These are phyloP conservation scores for Tragelaphus imberbis DNA, from an alignment of 2,113 vertebrate species.

Conservation along the genomic window DNA sequence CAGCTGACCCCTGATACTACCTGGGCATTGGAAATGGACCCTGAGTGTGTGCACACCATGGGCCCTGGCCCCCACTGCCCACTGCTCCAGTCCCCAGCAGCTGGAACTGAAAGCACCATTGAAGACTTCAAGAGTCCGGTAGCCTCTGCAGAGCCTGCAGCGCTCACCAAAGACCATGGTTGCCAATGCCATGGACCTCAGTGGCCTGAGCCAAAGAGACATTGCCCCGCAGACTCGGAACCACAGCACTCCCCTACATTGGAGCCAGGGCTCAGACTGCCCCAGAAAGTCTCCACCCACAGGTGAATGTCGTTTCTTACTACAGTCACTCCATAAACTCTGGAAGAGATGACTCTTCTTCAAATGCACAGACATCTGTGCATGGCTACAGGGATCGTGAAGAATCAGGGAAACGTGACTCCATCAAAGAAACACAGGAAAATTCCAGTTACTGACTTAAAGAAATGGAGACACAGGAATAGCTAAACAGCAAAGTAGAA, in stretches of 20 bases:
- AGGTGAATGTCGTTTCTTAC: not conserved
- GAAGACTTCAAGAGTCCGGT: not conserved
- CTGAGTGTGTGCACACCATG: too few relatives aligned
- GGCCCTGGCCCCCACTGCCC: too few relatives aligned
- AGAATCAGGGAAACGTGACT: not conserved
- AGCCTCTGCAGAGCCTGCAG: fast-evolving
- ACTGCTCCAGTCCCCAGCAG: not conserved
- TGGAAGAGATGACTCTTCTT: not conserved
- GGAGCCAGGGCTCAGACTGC: not conserved
- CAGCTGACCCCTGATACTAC: not conserved
- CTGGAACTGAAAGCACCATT: not conserved
- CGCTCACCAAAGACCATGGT: not conserved
- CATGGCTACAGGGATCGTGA: not conserved
- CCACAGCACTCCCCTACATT: not conserved
- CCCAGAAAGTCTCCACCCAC: not conserved
- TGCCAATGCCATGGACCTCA: not conserved
- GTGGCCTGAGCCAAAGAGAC: not conserved
- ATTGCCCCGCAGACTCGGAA: not conserved
- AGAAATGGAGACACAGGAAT: not conserved
- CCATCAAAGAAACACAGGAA: not conserved
- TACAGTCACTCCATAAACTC: not conserved
- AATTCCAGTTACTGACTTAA: not conserved
- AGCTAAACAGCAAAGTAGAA: not conserved
- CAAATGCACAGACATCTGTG: not conserved
- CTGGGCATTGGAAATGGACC: too few relatives aligned